phyloP scores from a whole-genome alignment of 2,888 invertebrate genomes.

The Osmoderma eremita region DNA sequence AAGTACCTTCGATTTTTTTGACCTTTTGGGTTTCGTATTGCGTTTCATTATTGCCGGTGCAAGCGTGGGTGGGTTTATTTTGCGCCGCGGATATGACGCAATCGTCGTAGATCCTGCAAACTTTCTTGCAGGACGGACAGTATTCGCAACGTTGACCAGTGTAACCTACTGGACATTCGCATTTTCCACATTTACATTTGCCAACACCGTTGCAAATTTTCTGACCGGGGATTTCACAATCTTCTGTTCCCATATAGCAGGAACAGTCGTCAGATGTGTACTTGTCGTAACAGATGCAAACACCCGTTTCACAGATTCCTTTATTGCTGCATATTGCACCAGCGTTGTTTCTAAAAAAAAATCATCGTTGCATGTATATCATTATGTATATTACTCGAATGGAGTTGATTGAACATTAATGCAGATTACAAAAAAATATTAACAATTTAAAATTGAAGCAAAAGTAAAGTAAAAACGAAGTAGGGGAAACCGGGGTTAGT shows the following conservation, averaged over 20 bases:
- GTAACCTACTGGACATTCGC: slow-evolving; percentile 57
- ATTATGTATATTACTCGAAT: too few relatives aligned
- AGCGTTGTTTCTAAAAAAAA: slow-evolving; percentile 52
- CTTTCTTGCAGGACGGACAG: slow-evolving; percentile 66
- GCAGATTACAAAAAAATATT: too few relatives aligned
- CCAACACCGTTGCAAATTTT: slow-evolving; percentile 78
- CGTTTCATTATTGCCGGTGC: slow-evolving; percentile 39
- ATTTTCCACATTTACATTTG: slow-evolving; percentile 76
- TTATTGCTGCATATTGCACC: slow-evolving; percentile 69
- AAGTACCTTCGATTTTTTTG: slow-evolving; percentile 36
- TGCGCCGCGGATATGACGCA: slow-evolving; percentile 55
- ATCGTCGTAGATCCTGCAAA: slow-evolving; percentile 66
- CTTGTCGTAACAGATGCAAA: slow-evolving; percentile 73
- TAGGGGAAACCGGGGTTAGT: too few relatives aligned
- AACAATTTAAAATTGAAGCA: not conserved
- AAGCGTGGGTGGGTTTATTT: slow-evolving; percentile 37
- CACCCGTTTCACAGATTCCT: slow-evolving; percentile 80
- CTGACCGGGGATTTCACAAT: slow-evolving; percentile 67
- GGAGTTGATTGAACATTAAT: too few relatives aligned
- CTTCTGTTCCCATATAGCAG: slow-evolving; percentile 65
- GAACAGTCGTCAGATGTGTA: slow-evolving; percentile 71
- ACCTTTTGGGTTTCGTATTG: slow-evolving; percentile 35
- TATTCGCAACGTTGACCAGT: slow-evolving; percentile 67
- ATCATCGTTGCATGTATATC: too few relatives aligned
- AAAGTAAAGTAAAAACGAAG: too few relatives aligned